Base-by-base conservation (phyloP, 2,888 invertebrate species). In the Macrosiphum euphorbiae region DNA sequence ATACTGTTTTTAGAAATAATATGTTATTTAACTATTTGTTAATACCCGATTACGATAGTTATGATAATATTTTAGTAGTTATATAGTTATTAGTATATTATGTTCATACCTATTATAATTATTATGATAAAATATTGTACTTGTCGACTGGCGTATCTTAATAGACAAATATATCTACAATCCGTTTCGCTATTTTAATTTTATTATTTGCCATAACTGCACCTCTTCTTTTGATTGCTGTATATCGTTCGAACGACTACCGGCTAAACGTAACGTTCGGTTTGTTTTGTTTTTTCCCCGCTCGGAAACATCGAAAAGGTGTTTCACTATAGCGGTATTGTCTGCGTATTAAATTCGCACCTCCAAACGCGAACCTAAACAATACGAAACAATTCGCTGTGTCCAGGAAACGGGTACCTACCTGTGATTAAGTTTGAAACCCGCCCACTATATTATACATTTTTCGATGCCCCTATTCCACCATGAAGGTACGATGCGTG, bases 341-440 rank as follows among this genome's bases (percentile, higher is more conserved):
- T 61, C 16, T 67, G 26, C 16, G 58, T 24, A n/a, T 28, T 78
- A 41, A 87, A 47, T 87, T 50, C 78, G 78, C 78, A 78, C 78
- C 20, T 78, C 67, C 16, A 41, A 78, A 35, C 35, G 35, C 20
- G 20, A 78, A 78, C 78, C 78, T 35, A 47, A 61, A 91, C 85
- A 26, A 91, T 58, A 67, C 50, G 87, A 88, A 92, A 92, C 47
- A 87, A 61, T 67, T 61, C 58, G 50, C 92, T 50, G 87, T 87
- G 67, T 92, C 87, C 87, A 67, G 87, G 92, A 88, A 92, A 92
- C 92, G 35, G 87, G 67, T 90, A 87, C 87, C 92, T 90, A 87
- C 87, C 92, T 88, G 50, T 92, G 87, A 92, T 88, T 92, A 88
- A 50, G 61, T 50, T 50, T 41, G 61, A 92, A 92, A 92, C 78